Conservation (phyloP, 2,888 invertebrate species). For the Protodeltote pygarga region DNA sequence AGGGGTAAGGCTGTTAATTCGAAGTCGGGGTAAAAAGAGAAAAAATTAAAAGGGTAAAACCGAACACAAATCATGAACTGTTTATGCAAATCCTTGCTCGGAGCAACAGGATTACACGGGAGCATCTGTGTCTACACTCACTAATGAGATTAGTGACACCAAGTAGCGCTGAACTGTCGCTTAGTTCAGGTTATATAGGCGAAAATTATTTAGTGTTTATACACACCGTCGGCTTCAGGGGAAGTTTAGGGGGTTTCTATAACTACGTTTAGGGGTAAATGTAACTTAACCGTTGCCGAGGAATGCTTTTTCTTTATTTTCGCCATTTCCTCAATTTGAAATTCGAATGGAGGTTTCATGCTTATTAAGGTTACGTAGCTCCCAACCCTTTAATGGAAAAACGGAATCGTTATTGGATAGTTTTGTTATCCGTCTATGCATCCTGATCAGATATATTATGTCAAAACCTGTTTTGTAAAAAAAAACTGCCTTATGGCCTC, state of each 20-base stretch:
- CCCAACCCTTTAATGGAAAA: too few relatives aligned
- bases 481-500: too few relatives aligned
- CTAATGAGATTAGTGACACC: constrained; percentile 77
- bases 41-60: constrained; percentile 53
- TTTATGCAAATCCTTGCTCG: constrained; percentile 68
- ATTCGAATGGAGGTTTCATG: too few relatives aligned
- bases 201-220: constrained; percentile 44
- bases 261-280: neutral
- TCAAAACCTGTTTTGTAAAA: too few relatives aligned
- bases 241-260: neutral
- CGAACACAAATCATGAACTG: constrained; percentile 69
- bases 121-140: constrained; percentile 74
- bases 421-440: too few relatives aligned
- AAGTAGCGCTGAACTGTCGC: constrained; percentile 55
- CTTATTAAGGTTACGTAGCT: too few relatives aligned
- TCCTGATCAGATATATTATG: too few relatives aligned
- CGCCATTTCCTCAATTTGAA: too few relatives aligned
- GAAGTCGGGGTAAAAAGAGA: constrained; percentile 27
- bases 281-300: too few relatives aligned
- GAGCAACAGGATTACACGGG: constrained; percentile 68
- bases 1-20: constrained; percentile 26
- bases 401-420: too few relatives aligned
- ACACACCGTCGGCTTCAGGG: neutral
- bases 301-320: too few relatives aligned
- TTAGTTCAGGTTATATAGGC: constrained; percentile 53